Evolutionary conservation across 2,797 vertebrate genomes (phyloP).

Genomic region (Ceryle rudis): DNA sequence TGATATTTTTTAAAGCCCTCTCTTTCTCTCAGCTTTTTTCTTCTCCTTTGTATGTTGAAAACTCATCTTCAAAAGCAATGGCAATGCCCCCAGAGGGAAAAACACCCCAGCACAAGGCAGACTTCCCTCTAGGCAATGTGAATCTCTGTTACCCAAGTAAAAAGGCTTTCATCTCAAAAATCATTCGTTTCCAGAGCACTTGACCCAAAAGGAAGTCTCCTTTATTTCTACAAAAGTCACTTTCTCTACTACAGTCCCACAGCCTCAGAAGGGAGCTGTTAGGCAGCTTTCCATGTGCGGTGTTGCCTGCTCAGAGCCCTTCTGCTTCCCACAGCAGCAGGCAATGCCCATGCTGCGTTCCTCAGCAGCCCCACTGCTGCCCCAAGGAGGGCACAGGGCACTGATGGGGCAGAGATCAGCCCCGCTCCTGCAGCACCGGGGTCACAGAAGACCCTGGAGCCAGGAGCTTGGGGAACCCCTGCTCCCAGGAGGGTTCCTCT

Average conservation of each 20-base stretch:
- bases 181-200: constrained; percentile 23
- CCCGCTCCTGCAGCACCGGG: not conserved
- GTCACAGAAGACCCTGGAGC: not conserved
- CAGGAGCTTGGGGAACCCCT: not conserved
- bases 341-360: not conserved
- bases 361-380: not conserved
- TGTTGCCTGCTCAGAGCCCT: not conserved
- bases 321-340: not conserved
- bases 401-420: not conserved
- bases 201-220: constrained; percentile 51
- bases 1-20: constrained; percentile 17
- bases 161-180: constrained; percentile 62
- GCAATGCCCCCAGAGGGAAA: not conserved
- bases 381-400: not conserved
- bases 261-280: not conserved
- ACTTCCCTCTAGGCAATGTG: constrained; percentile 36
- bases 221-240: constrained; percentile 26
- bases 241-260: not conserved
- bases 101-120: constrained; percentile 30
- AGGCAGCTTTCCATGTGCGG: not conserved
- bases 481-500: not conserved
- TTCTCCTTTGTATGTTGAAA: constrained; percentile 50
- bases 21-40: constrained; percentile 34
- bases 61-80: constrained; percentile 55
- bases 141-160: not conserved